Conservation (phyloP, 2,797 vertebrate species). For the Nannoperca australis region DNA sequence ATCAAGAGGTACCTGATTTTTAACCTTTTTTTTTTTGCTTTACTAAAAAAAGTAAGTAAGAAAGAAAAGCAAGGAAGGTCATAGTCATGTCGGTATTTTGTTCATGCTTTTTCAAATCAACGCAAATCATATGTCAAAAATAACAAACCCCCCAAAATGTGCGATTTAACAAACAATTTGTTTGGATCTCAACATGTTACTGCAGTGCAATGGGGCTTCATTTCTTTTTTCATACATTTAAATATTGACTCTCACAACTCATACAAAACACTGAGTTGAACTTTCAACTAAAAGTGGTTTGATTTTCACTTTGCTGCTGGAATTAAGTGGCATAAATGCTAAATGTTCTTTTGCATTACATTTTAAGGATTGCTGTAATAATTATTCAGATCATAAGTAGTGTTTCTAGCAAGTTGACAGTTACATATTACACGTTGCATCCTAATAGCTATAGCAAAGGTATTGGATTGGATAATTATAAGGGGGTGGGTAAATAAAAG, state of each 20-base stretch:
- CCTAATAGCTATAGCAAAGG: not conserved
- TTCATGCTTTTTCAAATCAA: not conserved
- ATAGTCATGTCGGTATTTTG: not conserved
- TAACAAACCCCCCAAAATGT: not conserved
- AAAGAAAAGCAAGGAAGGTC: not conserved
- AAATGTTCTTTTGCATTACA: too few relatives aligned
- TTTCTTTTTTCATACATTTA: not conserved
- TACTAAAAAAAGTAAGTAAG: not conserved
- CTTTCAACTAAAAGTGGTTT: not conserved
- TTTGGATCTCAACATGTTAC: not conserved
- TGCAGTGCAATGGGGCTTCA: not conserved
- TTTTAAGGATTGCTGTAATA: not conserved
- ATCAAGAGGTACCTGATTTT: slow-evolving; percentile 30
- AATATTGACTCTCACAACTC: not conserved
- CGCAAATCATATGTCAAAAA: not conserved
- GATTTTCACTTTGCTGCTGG: not conserved
- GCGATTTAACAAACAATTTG: not conserved
- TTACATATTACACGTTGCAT: not conserved
- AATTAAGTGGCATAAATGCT: not conserved
- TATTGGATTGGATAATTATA: too few relatives aligned
- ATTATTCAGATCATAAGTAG: not conserved
- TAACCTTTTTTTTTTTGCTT: slow-evolving; percentile 6
- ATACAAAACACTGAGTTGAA: too few relatives aligned
- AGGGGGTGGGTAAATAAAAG: not conserved
- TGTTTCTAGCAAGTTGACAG: not conserved